phyloP scores from a whole-genome alignment of 2,113 vertebrate species.

The Nyctibius bracteatus region DNA sequence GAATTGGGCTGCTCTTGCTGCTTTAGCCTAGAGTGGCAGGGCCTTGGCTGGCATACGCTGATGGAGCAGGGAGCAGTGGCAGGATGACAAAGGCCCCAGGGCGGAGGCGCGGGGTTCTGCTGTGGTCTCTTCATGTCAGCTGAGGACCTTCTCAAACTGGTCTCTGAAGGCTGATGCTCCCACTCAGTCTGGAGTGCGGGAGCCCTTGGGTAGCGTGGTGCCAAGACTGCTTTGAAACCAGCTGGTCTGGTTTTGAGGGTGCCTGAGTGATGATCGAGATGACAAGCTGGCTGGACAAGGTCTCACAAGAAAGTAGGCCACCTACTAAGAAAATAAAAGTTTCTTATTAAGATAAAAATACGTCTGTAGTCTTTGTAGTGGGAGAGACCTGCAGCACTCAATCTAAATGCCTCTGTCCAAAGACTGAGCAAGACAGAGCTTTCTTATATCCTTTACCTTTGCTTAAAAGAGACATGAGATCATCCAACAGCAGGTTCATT shows the following conservation, averaged over 20 bases:
- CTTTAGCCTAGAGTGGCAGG: background rate
- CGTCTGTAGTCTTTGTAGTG: background rate
- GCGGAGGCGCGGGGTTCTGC: background rate
- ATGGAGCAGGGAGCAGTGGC: background rate
- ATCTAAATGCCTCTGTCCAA: conserved; percentile 9
- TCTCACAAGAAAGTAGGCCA: background rate
- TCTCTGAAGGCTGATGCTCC: conserved; percentile 6
- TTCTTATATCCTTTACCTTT: conserved; percentile 18
- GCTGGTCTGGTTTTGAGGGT: background rate
- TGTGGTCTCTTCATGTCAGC: background rate
- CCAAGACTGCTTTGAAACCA: conserved; percentile 7
- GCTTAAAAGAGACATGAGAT: conserved; percentile 12
- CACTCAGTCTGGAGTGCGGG: background rate
- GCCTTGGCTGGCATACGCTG: background rate
- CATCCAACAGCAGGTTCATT: conserved; percentile 2
- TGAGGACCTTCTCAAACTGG: background rate
- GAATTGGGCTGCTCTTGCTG: background rate
- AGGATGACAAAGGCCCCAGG: background rate
- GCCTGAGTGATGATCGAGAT: background rate
- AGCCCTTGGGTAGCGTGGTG: background rate
- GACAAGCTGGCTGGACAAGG: conserved; percentile 10
- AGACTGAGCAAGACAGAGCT: background rate
- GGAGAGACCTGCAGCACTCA: fast-evolving
- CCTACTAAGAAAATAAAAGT: too few species aligned
- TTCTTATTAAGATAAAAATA: conserved; percentile 46